Evolutionary conservation across 2,797 vertebrate genomes (phyloP).

Genomic region (Neosalanx taihuensis): DNA sequence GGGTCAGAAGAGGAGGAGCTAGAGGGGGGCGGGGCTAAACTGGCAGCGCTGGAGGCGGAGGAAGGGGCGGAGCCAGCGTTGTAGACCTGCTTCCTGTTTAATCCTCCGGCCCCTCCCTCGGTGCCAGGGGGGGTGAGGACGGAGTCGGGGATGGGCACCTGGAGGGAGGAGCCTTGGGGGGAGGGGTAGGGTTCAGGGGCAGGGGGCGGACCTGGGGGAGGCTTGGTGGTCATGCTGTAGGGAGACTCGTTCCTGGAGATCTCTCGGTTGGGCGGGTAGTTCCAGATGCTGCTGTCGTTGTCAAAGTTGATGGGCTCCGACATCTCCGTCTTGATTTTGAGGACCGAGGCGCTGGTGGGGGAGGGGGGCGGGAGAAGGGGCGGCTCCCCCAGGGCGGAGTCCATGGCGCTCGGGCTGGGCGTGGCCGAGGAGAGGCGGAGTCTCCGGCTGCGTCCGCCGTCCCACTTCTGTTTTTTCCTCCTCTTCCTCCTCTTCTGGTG

Average conservation of each 20-base stretch:
- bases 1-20: slow-evolving; percentile 82
- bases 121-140: slow-evolving; percentile 94
- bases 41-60: slow-evolving; percentile 62
- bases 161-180: slow-evolving; percentile 81
- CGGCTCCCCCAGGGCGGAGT: slow-evolving; percentile 78
- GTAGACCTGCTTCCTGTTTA: slow-evolving; percentile 64
- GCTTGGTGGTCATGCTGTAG: slow-evolving; percentile 91
- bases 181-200: slow-evolving; percentile 88
- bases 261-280: slow-evolving; percentile 97
- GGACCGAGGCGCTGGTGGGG: slow-evolving; percentile 84
- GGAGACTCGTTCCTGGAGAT: slow-evolving; percentile 97
- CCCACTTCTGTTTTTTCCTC: slow-evolving; percentile 94
- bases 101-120: slow-evolving; percentile 74
- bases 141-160: slow-evolving; percentile 93
- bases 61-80: slow-evolving; percentile 81
- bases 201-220: slow-evolving; percentile 55
- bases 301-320: slow-evolving; percentile 98
- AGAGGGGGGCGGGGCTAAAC: slow-evolving; percentile 71
- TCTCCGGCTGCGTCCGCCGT: slow-evolving; percentile 61
- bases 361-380: slow-evolving; percentile 77
- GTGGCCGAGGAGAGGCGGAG: slow-evolving; percentile 82
- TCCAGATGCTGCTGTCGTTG: slow-evolving; percentile 99
- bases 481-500: slow-evolving; percentile 91
- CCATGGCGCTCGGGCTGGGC: slow-evolving; percentile 81
- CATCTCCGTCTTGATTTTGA: slow-evolving; percentile 99